A percentile compares a stretch with the other conserved stretches of the same genome.
These are phyloP conservation scores for Conops quadrifasciatus DNA, from an alignment of 2,888 invertebrate genomes.

Conservation along the genomic window DNA sequence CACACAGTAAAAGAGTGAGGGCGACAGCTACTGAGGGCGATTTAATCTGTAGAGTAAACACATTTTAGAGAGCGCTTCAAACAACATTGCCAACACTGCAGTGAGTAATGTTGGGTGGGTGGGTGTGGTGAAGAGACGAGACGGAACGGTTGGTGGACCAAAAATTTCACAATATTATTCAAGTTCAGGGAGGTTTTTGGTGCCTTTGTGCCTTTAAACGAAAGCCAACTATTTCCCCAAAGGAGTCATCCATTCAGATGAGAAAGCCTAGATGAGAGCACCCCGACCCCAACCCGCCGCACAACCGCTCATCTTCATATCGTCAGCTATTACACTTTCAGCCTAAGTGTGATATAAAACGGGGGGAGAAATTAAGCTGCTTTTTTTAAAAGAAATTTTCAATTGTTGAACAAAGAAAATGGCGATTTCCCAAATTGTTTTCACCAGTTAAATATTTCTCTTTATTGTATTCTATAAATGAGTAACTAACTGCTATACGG, in stretches of 20 bases:
- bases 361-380: background rate
- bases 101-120: background rate
- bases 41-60: slow-evolving; percentile 50
- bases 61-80: slow-evolving; percentile 43
- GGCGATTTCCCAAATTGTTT: slow-evolving; percentile 14
- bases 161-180: slow-evolving; percentile 19
- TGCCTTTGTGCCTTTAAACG: background rate
- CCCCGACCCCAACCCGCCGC: background rate
- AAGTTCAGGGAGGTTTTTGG: slow-evolving; percentile 13
- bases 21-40: slow-evolving; percentile 16
- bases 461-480: background rate
- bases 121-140: background rate
- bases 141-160: background rate
- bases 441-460: background rate
- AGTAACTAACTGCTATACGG: background rate
- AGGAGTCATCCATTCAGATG: slow-evolving; percentile 29
- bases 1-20: background rate
- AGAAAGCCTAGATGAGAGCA: background rate
- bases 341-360: slow-evolving; percentile 3
- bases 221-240: slow-evolving; percentile 20
- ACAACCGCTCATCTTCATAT: background rate
- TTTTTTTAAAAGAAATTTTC: background rate
- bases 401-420: slow-evolving; percentile 30
- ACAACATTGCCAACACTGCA: slow-evolving; percentile 7
- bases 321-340: background rate